Percentiles rank a stretch among this genome's conserved stretches.
These are phyloP conservation scores for Drosophila nebulosa DNA, from an alignment of 1,140 invertebrate genomes.

Conservation along the genomic window DNA sequence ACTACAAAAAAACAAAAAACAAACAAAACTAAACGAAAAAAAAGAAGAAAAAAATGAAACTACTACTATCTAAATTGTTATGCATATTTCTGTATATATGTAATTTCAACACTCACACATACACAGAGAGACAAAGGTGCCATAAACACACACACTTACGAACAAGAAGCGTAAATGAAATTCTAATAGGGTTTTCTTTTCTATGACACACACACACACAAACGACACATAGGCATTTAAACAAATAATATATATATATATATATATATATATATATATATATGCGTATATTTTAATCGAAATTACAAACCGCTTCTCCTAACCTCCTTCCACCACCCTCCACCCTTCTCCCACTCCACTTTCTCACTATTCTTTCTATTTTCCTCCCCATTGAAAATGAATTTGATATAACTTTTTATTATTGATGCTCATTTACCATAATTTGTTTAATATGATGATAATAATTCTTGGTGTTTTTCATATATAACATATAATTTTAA, in stretches of 20 bases:
- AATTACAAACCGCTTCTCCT: constrained; percentile 27
- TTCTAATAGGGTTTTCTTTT: constrained; percentile 34
- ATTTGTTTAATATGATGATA: not conserved
- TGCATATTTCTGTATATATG: constrained; percentile 38
- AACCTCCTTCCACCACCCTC: no score
- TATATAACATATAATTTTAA: constrained; percentile 12
- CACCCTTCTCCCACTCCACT: not conserved
- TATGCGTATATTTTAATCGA: constrained; percentile 15
- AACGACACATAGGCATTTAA: constrained; percentile 3
- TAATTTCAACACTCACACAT: constrained; percentile 23
- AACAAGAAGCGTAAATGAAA: constrained; percentile 35
- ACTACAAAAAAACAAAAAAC: no score
- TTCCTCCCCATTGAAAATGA: not conserved
- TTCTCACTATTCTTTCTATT: not conserved
- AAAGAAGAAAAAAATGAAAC: constrained; percentile 7
- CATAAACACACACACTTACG: constrained; percentile 44
- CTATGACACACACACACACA: not conserved
- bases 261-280: constrained; percentile 12
- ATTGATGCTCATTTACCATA: constrained; percentile 34
- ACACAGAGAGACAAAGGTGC: constrained; percentile 34
- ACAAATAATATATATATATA: not conserved
- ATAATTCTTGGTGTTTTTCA: constrained; percentile 8
- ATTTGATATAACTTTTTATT: constrained; percentile 1
- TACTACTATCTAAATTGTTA: constrained; percentile 47
- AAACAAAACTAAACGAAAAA: constrained; percentile 24